Conservation (phyloP, 2,888 invertebrate genomes). For the Campaea margaritaria region DNA sequence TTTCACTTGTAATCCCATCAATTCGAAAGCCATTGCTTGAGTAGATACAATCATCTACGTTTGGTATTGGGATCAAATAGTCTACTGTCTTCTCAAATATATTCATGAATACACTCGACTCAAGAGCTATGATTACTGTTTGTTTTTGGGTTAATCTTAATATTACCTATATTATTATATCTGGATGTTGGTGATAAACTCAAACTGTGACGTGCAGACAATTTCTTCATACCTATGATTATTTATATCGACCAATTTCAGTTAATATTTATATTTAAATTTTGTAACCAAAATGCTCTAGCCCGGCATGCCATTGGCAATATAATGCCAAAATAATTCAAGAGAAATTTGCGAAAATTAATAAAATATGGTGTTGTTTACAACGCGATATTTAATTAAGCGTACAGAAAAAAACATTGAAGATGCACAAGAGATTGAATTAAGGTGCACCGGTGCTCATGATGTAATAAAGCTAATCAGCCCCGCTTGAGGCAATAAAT, state of each 20-base stretch:
- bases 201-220: conserved; percentile 9
- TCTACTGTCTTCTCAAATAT: neutral
- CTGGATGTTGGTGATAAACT: neutral
- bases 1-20: conserved; percentile 38
- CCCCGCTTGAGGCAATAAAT: conserved; percentile 65
- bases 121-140: too few species aligned
- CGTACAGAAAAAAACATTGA: conserved; percentile 47
- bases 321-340: neutral
- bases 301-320: too few species aligned
- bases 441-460: conserved; percentile 65
- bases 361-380: conserved; percentile 41
- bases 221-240: neutral
- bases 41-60: conserved; percentile 4
- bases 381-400: conserved; percentile 47
- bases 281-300: too few species aligned
- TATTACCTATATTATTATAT: too few species aligned
- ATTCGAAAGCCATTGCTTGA: conserved; percentile 13
- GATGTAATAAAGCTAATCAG: conserved; percentile 66
- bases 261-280: too few species aligned
- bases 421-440: conserved; percentile 59
- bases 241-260: too few species aligned
- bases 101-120: neutral
- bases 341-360: neutral
- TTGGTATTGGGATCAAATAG: conserved; percentile 1
- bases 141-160: too few species aligned